Conservation (phyloP, 2,797 vertebrate genomes). For the Botia almorhae region DNA sequence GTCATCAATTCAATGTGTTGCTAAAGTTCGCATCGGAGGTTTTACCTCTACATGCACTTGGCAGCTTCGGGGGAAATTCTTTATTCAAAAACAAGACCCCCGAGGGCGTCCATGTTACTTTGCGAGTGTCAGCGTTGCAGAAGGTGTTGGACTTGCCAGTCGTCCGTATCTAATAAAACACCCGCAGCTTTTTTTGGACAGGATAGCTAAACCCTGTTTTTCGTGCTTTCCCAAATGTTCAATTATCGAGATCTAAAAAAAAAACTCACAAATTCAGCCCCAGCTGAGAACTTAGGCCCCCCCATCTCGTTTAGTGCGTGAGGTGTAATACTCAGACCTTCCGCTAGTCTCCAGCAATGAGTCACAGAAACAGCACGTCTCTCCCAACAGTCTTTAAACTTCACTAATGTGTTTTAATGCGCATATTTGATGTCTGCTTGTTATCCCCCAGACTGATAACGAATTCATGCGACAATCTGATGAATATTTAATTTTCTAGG, state of each 20-base stretch:
- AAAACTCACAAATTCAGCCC: neutral
- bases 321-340: slow-evolving; percentile 28
- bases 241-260: slow-evolving; percentile 10
- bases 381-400: neutral
- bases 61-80: slow-evolving; percentile 30
- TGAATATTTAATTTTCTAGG: slow-evolving; percentile 69
- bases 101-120: slow-evolving; percentile 15
- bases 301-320: no score
- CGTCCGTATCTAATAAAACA: slow-evolving; percentile 18
- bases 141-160: no score
- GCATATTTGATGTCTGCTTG: neutral
- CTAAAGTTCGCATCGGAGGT: slow-evolving; percentile 41
- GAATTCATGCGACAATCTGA: neutral
- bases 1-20: neutral
- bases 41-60: slow-evolving; percentile 48
- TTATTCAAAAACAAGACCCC: slow-evolving; percentile 22
- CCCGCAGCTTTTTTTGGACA: slow-evolving; percentile 12
- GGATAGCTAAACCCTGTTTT: neutral
- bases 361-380: neutral
- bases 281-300: neutral
- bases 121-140: slow-evolving; percentile 7
- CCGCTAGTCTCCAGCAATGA: slow-evolving; percentile 40
- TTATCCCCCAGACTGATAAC: slow-evolving; percentile 6
- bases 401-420: neutral
- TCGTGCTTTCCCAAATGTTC: neutral